phyloP scores from a whole-genome alignment of 1,140 invertebrate species.

The Chironomus striatipennis region DNA sequence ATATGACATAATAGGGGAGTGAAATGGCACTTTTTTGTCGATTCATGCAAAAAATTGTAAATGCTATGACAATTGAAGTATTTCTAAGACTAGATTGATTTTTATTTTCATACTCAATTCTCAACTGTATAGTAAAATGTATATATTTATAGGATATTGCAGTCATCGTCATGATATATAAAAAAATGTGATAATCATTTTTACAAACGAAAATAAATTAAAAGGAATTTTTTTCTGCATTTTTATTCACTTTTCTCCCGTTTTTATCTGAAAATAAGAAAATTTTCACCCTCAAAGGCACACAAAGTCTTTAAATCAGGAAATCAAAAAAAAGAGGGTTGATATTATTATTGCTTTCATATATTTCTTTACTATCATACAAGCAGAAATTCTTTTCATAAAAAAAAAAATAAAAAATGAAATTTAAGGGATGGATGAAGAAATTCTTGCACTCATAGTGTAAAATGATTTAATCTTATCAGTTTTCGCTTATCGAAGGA shows the following conservation, averaged over 20 bases:
- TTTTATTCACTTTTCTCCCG: neutral
- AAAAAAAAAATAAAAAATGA: neutral
- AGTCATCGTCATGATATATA: too few relatives aligned
- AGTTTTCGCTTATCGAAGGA: slow-evolving; percentile 21
- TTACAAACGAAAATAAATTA: slow-evolving; percentile 11
- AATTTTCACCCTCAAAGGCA: too few relatives aligned
- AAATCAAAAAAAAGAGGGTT: slow-evolving; percentile 18
- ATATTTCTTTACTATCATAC: neutral
- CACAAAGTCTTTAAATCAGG: neutral
- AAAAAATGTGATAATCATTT: slow-evolving; percentile 23
- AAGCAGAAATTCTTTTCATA: too few relatives aligned
- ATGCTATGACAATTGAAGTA: slow-evolving; percentile 4
- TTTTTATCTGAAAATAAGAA: neutral
- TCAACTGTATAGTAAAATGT: too few relatives aligned
- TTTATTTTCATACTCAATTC: neutral
- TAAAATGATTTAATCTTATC: slow-evolving; percentile 23
- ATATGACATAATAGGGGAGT: too few relatives aligned
- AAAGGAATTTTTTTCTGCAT: slow-evolving; percentile 15
- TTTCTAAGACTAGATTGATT: neutral
- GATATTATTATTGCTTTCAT: neutral
- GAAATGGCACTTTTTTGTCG: neutral
- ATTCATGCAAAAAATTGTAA: neutral
- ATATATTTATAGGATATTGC: too few relatives aligned
- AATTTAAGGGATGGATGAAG: neutral
- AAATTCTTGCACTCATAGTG: neutral